Base-by-base conservation (phyloP, 2,797 vertebrate genomes). In the Acomys russatus region DNA sequence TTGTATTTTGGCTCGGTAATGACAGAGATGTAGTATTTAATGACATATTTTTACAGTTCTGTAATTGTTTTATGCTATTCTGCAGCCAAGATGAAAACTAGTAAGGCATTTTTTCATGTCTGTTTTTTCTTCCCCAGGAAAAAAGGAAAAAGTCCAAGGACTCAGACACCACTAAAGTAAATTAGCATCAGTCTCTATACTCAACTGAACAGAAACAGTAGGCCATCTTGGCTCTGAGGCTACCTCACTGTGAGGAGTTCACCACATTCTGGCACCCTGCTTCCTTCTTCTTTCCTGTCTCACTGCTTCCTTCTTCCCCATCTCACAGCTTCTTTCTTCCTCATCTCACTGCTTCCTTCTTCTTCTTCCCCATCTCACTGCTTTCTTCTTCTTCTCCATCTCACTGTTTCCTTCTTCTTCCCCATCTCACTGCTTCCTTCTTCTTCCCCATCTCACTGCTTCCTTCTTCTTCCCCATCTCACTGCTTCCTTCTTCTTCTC, bases 11-110 rank as follows among this genome's bases (percentile, higher is more conserved):
- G 68, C 84, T 90, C 89, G 73, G 86, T 91, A 80, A 90, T 91
- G 68, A 71, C 66, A 73, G 91, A 87, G 66, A 33, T 59, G 14
- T 76, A 90, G 74, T 87, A 86, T 91, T 93, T 95, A 78, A 76
- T 94, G 76, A 88, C 73, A 61, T 85, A 90, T 77, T 94, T 92
- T 83, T 63, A 86, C 35, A 87, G 54, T 86, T 66, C 66, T 64
- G 51, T 96, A 64, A 94, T 71, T 87, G 59, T 49, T 56, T 64
- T 70, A 28, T 84, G 35, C 30, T 83, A 9, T 56, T 87, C 71
- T 74, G 38, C 23, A 88, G 93, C 92, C 92, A 93, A 90, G 51
- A 92, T 30, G 49, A 70, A 85, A 93, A 88, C 15, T 1, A 86
- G 73, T 25, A 74, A 92, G 86, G 20, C 9, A 8, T 82, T 96